Conservation (phyloP, 2,888 invertebrate genomes). For the Seladonia tumulorum region DNA sequence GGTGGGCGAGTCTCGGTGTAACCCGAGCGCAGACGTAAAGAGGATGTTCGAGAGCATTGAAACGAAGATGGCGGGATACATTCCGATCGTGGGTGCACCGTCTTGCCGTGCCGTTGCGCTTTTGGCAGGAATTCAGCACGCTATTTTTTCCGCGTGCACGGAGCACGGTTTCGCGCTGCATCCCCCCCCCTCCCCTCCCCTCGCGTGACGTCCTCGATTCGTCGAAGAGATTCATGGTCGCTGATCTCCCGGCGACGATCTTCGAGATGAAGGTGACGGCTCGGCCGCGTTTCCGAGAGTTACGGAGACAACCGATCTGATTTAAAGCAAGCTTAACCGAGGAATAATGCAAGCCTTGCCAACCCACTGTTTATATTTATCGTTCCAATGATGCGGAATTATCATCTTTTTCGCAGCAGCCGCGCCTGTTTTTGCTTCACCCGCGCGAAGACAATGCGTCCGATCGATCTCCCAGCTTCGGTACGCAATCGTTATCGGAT, state of each 20-base stretch:
- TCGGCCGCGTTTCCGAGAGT: constrained; percentile 67
- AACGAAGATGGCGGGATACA: constrained; percentile 28
- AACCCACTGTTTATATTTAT: constrained; percentile 66
- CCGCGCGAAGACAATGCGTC: not conserved
- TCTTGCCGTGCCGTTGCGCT: constrained; percentile 48
- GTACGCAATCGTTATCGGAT: not conserved
- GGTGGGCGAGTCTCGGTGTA: not conserved
- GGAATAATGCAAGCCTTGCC: constrained; percentile 60
- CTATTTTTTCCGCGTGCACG: constrained; percentile 59
- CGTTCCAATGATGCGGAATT: constrained; percentile 59
- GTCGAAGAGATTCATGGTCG: constrained; percentile 67
- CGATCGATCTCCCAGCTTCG: not conserved
- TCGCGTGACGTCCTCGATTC: constrained; percentile 64
- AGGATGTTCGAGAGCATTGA: constrained; percentile 1
- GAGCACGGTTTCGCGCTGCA: not conserved
- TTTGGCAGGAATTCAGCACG: constrained; percentile 57
- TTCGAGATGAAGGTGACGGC: constrained; percentile 66
- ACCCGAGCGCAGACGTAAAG: constrained; percentile 10
- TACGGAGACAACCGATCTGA: constrained; percentile 61
- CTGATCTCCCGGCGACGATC: constrained; percentile 62
- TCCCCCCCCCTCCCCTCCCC: not conserved
- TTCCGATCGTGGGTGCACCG: constrained; percentile 34
- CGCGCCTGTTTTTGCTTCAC: not conserved
- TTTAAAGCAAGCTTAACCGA: constrained; percentile 66
- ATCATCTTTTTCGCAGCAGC: not conserved